Conservation (phyloP, 2,113 vertebrate species). For the Mesocricetus auratus region DNA sequence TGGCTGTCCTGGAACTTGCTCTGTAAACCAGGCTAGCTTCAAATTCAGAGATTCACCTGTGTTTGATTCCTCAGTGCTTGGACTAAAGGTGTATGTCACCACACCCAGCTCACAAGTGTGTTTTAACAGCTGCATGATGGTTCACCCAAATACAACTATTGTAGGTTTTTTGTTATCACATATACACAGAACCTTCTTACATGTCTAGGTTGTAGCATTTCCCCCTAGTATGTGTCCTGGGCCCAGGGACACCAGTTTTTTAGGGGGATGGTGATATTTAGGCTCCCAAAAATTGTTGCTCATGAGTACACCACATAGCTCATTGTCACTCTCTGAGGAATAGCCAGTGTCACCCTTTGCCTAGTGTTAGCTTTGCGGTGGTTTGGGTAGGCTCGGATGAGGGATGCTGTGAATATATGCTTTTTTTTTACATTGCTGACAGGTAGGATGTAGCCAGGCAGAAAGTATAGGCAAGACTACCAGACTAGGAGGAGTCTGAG, state of each 20-base stretch:
- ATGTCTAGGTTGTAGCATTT: not conserved
- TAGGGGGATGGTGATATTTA: not conserved
- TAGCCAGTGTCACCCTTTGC: not conserved
- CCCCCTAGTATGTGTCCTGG: not conserved
- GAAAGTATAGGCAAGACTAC: too few relatives aligned
- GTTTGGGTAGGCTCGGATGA: not conserved
- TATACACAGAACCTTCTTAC: not conserved
- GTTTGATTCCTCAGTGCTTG: not conserved
- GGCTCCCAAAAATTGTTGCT: not conserved
- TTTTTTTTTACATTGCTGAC: too few relatives aligned
- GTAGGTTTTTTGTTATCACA: not conserved
- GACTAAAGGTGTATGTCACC: not conserved
- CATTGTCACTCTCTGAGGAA: not conserved
- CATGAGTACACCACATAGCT: not conserved
- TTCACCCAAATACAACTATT: not conserved
- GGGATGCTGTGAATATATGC: too few relatives aligned
- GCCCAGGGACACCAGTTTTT: not conserved
- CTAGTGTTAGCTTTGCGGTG: not conserved
- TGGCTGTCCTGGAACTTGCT: not conserved
- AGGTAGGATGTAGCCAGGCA: too few relatives aligned
- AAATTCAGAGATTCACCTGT: not conserved
- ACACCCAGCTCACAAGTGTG: not conserved
- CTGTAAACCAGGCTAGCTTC: not conserved
- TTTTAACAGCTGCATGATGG: constrained; percentile 11
- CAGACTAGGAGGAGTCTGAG: too few relatives aligned